Percentiles rank a stretch among this genome's conserved stretches.
Conservation (phyloP, 1,140 invertebrate genomes). For the Zaprionus capensis region DNA sequence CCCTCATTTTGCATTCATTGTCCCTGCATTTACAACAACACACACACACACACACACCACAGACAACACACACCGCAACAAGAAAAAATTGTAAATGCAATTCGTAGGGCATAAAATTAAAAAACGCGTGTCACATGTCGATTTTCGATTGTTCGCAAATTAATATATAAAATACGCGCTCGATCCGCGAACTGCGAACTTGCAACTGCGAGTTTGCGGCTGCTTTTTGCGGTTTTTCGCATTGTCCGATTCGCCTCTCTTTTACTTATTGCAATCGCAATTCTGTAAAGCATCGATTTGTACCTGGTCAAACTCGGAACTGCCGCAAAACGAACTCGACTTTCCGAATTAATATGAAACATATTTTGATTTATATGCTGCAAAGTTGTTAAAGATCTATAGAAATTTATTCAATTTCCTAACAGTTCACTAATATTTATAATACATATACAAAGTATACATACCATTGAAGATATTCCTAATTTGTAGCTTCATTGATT, state of each 20-base stretch:
- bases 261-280: slow-evolving; percentile 7
- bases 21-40: slow-evolving; percentile 66
- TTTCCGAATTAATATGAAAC: not conserved
- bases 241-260: slow-evolving; percentile 12
- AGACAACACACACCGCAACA: slow-evolving; percentile 18
- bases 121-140: slow-evolving; percentile 84
- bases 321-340: not conserved
- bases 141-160: slow-evolving; percentile 83
- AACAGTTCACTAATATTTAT: not conserved
- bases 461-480: too few species aligned
- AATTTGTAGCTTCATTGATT: too few species aligned
- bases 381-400: not conserved
- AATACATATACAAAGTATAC: too few species aligned
- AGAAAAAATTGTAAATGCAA: slow-evolving; percentile 73
- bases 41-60: not conserved
- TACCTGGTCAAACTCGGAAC: not conserved
- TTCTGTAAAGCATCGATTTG: slow-evolving; percentile 14
- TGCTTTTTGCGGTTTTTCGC: slow-evolving; percentile 41
- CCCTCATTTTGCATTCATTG: slow-evolving; percentile 71
- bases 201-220: slow-evolving; percentile 14
- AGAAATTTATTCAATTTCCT: not conserved
- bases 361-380: slow-evolving; percentile 1
- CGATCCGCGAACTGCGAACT: slow-evolving; percentile 29
- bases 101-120: slow-evolving; percentile 83
- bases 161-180: slow-evolving; percentile 77